Conservation (phyloP, 2,113 vertebrate species). For the Tachycineta bicolor region DNA sequence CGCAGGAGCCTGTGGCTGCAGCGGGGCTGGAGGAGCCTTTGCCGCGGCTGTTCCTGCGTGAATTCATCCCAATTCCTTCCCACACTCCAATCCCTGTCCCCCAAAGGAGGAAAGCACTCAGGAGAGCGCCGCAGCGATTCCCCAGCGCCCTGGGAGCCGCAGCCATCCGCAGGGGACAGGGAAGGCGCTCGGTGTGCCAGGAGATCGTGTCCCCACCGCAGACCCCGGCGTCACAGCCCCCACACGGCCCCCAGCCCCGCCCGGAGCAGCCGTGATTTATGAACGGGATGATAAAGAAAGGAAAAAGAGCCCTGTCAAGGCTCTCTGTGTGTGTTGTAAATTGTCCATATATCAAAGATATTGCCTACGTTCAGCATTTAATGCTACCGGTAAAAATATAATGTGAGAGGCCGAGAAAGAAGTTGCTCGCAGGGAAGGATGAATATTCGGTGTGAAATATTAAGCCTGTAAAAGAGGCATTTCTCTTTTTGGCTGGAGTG, state of each 20-base stretch:
- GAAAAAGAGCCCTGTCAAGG: neutral
- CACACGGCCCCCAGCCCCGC: neutral
- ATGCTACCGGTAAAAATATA: constrained; percentile 62
- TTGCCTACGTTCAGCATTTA: constrained; percentile 58
- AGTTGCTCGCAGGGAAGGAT: constrained; percentile 59
- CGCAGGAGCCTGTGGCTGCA: accelerated
- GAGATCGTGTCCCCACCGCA: neutral
- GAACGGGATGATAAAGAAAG: constrained; percentile 37
- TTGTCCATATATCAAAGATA: constrained; percentile 62
- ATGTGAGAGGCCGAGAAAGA: constrained; percentile 11
- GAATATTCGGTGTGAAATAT: constrained; percentile 69
- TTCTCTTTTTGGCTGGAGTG: constrained; percentile 55
- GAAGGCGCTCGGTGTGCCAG: neutral
- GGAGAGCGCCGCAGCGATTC: neutral
- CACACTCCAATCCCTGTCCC: no score
- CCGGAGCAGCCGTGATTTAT: constrained; percentile 6
- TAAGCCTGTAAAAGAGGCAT: constrained; percentile 52
- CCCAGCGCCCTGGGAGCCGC: neutral
- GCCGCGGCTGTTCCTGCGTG: neutral
- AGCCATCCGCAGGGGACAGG: neutral
- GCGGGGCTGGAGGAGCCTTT: neutral
- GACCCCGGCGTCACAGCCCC: neutral
- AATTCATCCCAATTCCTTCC: neutral
- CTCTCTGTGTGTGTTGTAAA: constrained; percentile 40
- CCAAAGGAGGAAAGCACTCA: neutral